These are phyloP conservation scores for Isoperla grammatica DNA, from an alignment of 2,888 invertebrate genomes.

Conservation along the genomic window DNA sequence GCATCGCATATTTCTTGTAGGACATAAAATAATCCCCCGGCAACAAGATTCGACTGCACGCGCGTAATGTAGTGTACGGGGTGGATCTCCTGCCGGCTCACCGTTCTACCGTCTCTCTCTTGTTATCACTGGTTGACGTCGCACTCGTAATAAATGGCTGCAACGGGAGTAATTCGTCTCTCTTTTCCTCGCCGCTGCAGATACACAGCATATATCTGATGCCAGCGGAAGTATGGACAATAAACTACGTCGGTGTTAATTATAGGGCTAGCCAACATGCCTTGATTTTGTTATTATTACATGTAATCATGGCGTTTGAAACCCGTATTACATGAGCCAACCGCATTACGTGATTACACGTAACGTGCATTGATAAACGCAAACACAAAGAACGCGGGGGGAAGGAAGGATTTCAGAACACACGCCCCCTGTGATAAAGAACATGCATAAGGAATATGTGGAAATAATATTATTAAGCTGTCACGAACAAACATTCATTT, in stretches of 20 bases:
- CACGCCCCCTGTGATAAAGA: not conserved
- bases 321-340: conserved; percentile 13
- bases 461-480: no score
- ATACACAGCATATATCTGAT: conserved; percentile 12
- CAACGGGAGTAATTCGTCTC: conserved; percentile 20
- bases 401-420: not conserved
- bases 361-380: no score
- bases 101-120: no score
- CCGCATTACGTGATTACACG: not conserved
- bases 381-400: no score
- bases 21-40: no score
- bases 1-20: no score
- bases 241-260: conserved; percentile 12
- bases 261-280: conserved; percentile 9
- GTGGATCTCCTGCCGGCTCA: no score
- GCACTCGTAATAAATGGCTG: conserved; percentile 19
- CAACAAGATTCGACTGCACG: no score
- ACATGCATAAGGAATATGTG: not conserved
- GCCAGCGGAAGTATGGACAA: not conserved
- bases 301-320: conserved; percentile 16
- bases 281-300: conserved; percentile 21
- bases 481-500: no score
- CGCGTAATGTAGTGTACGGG: no score
- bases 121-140: conserved; percentile 1
- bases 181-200: conserved; percentile 10